A percentile compares a stretch with the other conserved stretches of the same genome.
Evolutionary conservation across 2,888 invertebrate genomes (phyloP).

Genomic region (Omphaloscelis lunosa): DNA sequence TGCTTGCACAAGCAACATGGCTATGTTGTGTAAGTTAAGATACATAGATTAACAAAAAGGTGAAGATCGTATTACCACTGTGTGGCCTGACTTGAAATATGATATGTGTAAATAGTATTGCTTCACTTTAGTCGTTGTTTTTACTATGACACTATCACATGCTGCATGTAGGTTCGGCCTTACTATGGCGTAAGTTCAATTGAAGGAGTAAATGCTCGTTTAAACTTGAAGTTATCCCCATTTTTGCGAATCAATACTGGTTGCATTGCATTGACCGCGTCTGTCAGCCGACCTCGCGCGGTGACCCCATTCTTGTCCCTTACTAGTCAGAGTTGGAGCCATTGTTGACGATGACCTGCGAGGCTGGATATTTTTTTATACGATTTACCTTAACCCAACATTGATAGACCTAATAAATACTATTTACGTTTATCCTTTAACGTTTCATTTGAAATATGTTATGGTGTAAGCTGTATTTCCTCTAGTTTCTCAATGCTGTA

Average conservation of each 20-base stretch:
- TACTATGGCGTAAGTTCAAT: constrained; percentile 5
- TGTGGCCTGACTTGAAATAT: constrained; percentile 71
- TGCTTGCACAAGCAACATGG: constrained; percentile 36
- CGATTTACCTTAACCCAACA: constrained; percentile 61
- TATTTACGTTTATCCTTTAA: neutral
- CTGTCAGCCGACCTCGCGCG: constrained; percentile 75
- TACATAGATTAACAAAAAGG: constrained; percentile 53
- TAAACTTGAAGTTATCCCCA: constrained; percentile 63
- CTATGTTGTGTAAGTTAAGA: constrained; percentile 50
- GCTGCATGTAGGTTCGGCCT: neutral
- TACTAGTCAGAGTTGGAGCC: constrained; percentile 78
- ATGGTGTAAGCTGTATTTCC: constrained; percentile 11
- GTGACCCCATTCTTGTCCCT: constrained; percentile 85
- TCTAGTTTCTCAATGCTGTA: constrained; percentile 49
- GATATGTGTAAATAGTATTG: constrained; percentile 64
- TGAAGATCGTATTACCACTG: constrained; percentile 59
- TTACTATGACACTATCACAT: constrained; percentile 25
- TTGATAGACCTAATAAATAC: constrained; percentile 2
- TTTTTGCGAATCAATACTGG: constrained; percentile 71
- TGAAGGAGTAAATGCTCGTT: constrained; percentile 17
- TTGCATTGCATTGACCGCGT: constrained; percentile 80
- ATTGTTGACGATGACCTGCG: constrained; percentile 65
- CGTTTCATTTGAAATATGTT: neutral
- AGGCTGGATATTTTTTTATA: constrained; percentile 71
- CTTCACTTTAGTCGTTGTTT: constrained; percentile 34